A percentile compares a stretch with the other conserved stretches of the same genome.
Evolutionary conservation across 2,888 invertebrate species (phyloP).

Genomic region (Drosophila nigricruria): DNA sequence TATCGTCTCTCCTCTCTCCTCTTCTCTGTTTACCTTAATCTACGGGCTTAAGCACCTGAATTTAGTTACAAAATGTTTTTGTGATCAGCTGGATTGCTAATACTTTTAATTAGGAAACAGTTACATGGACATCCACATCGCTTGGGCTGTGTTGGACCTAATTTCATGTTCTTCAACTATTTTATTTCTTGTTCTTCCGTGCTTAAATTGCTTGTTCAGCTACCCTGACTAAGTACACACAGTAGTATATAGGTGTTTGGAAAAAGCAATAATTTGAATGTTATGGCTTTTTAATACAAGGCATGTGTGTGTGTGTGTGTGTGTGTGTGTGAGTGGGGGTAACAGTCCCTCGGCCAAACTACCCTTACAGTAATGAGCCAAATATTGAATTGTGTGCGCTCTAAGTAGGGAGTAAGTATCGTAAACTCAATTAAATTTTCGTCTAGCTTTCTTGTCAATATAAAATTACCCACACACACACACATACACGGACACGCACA

Average conservation of each 20-base stretch:
- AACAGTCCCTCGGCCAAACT: conserved; percentile 36
- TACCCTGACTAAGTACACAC: conserved; percentile 6
- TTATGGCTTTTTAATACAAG: conserved; percentile 52
- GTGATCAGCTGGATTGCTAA: not conserved
- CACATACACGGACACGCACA: not conserved
- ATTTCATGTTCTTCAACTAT: not conserved
- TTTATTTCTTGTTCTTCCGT: not conserved
- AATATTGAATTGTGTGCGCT: conserved; percentile 62
- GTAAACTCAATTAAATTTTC: conserved; percentile 67
- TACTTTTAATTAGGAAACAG: not conserved
- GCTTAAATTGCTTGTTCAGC: conserved; percentile 4
- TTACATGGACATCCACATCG: not conserved
- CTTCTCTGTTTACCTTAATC: not conserved
- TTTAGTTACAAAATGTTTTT: not conserved
- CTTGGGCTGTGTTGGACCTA: not conserved
- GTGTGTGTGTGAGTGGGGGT: not conserved
- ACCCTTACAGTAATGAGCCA: conserved; percentile 52
- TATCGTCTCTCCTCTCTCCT: too few species aligned
- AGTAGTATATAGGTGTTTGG: not conserved
- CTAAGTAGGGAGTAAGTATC: conserved; percentile 36
- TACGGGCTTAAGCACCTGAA: not conserved
- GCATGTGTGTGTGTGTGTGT: not conserved
- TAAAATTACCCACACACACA: conserved; percentile 18
- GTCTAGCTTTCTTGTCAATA: conserved; percentile 37
- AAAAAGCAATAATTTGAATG: conserved; percentile 41